These are phyloP conservation scores for Pollachius pollachius DNA, from an alignment of 2,113 vertebrate species.

Conservation along the genomic window DNA sequence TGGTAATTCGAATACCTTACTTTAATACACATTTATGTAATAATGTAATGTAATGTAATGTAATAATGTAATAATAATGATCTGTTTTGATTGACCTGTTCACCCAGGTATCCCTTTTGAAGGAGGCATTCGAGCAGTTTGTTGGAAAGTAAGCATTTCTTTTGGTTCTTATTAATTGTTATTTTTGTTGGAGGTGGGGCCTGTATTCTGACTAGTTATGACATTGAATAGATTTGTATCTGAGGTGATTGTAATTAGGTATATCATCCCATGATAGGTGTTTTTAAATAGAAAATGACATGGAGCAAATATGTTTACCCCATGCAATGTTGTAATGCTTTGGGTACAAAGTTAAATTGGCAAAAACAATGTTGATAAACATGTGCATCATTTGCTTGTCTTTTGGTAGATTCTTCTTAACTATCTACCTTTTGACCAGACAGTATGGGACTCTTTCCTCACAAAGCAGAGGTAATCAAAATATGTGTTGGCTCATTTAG, in stretches of 20 bases:
- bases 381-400: background rate
- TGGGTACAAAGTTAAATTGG: too few relatives aligned
- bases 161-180: background rate
- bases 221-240: background rate
- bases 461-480: constrained; percentile 88
- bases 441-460: constrained; percentile 86
- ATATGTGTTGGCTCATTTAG: background rate
- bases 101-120: constrained; percentile 92
- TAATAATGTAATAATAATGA: too few relatives aligned
- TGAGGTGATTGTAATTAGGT: too few relatives aligned
- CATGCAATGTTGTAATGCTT: too few relatives aligned
- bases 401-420: constrained; percentile 88
- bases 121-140: constrained; percentile 90
- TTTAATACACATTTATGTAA: background rate
- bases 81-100: background rate
- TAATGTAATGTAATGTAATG: too few relatives aligned
- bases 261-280: too few relatives aligned
- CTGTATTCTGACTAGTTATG: background rate
- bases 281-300: too few relatives aligned
- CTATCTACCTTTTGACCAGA: constrained; percentile 89
- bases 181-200: background rate
- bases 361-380: too few relatives aligned
- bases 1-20: constrained; percentile 69
- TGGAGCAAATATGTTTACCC: too few relatives aligned
- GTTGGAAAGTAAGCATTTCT: constrained; percentile 90